Evolutionary conservation across 2,113 vertebrate species (phyloP).

Genomic region (Actinemys pallida): DNA sequence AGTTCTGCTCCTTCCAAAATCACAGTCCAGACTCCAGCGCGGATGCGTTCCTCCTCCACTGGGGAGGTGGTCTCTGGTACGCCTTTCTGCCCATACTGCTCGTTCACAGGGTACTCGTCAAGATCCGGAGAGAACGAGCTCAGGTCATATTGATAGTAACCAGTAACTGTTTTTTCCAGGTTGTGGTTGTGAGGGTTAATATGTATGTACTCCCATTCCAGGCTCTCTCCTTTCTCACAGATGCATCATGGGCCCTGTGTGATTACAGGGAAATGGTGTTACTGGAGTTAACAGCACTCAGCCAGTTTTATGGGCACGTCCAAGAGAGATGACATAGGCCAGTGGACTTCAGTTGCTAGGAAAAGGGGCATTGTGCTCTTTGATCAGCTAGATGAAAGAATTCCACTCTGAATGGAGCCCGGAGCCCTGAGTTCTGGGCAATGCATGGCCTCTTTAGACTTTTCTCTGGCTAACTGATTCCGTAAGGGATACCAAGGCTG

Average conservation of each 20-base stretch:
- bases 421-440: background rate
- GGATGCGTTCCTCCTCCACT: too few species aligned
- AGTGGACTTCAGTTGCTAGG: background rate
- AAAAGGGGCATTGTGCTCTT: background rate
- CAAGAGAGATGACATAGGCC: background rate
- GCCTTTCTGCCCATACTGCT: too few species aligned
- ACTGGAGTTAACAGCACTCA: background rate
- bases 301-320: background rate
- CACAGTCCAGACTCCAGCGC: too few species aligned
- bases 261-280: background rate
- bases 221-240: background rate
- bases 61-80: too few species aligned
- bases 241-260: background rate
- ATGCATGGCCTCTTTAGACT: rapidly evolving
- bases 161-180: too few species aligned
- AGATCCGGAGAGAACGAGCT: too few species aligned
- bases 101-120: too few species aligned
- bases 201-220: background rate
- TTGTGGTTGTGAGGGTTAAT: background rate
- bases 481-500: background rate
- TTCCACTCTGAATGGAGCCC: background rate
- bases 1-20: too few species aligned
- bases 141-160: too few species aligned
- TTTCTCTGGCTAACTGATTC: background rate
- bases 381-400: background rate